These are phyloP conservation scores for Cheirogaleus medius DNA, from an alignment of 2,113 vertebrate species.

Conservation along the genomic window DNA sequence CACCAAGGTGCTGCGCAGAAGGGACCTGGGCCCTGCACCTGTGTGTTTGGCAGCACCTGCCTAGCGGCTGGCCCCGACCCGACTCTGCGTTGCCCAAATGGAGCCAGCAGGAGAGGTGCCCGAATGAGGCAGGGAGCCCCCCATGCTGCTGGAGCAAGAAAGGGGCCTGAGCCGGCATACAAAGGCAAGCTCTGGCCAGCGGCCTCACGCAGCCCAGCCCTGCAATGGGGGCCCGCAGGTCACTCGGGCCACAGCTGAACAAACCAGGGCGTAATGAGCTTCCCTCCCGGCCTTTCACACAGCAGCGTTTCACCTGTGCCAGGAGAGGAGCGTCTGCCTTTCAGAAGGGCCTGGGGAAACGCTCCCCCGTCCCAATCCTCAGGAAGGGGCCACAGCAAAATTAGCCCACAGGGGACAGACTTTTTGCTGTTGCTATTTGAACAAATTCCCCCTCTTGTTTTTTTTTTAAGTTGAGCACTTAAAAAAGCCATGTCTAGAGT, in stretches of 20 bases:
- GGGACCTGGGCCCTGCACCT: background rate
- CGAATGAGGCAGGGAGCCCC: background rate
- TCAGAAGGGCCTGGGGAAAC: conserved; percentile 36
- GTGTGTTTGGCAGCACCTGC: background rate
- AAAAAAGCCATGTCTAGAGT: background rate
- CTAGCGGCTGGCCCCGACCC: background rate
- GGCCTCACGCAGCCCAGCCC: conserved; percentile 76
- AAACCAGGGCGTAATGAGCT: conserved; percentile 87
- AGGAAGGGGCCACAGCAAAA: background rate
- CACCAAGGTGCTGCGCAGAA: background rate
- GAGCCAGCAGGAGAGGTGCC: background rate
- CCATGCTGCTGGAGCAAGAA: background rate
- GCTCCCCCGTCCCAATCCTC: background rate
- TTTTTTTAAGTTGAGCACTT: background rate
- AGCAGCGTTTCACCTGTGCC: conserved; percentile 78
- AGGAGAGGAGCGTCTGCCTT: conserved; percentile 70
- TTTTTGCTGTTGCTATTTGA: conserved; percentile 2
- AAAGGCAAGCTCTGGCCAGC: conserved; percentile 76
- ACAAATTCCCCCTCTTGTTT: background rate
- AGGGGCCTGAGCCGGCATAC: background rate
- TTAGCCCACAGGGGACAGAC: background rate
- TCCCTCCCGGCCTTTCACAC: conserved; percentile 79
- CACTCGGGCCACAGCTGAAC: conserved; percentile 84
- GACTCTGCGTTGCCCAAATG: background rate
- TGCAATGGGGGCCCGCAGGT: conserved; percentile 83